Conservation (phyloP, 2,888 invertebrate species). For the Ischnus inquisitorius region DNA sequence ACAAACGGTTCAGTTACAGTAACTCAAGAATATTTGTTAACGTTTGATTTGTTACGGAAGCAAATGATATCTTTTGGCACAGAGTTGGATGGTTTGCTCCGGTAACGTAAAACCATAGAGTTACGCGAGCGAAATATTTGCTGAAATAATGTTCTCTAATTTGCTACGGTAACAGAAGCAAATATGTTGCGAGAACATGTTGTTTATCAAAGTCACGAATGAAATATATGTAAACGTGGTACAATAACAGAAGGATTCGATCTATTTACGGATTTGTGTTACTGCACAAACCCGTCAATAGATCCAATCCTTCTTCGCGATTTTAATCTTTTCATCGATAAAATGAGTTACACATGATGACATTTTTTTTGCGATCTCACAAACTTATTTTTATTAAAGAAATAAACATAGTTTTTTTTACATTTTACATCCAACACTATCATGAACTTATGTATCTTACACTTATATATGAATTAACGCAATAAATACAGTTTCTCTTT, state of each 20-base stretch:
- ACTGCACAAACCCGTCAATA: no score
- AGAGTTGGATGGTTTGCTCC: neutral
- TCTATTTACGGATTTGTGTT: neutral
- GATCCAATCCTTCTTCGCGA: no score
- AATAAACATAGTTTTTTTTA: no score
- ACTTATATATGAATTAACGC: no score
- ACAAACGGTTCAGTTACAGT: constrained; percentile 14
- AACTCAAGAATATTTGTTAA: constrained; percentile 7
- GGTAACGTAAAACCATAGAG: constrained; percentile 3
- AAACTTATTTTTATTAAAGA: no score
- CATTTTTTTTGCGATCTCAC: neutral
- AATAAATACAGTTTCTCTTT: neutral
- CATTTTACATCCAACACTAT: no score
- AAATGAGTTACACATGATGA: neutral
- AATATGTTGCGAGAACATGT: neutral
- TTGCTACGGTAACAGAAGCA: neutral
- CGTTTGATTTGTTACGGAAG: constrained; percentile 17
- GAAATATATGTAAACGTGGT: neutral
- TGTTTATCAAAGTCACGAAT: neutral
- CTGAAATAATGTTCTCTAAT: neutral
- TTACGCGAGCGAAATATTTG: constrained; percentile 3
- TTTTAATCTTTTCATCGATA: no score
- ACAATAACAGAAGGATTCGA: neutral
- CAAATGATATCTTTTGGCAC: constrained; percentile 7
- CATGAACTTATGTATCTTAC: no score